Conservation (phyloP, 2,888 invertebrate genomes). For the Biston betularia region DNA sequence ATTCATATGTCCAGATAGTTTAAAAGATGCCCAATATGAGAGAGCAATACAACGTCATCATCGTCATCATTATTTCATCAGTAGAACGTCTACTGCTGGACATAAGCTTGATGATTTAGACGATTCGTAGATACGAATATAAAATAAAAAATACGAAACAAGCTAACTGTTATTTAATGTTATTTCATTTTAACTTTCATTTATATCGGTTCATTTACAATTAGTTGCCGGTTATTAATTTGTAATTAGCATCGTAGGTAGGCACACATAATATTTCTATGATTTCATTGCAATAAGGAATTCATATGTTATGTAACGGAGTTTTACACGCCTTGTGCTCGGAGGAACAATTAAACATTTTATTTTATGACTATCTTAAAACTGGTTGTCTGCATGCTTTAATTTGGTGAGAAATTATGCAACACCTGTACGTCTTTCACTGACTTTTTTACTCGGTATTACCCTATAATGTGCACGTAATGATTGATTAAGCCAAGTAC, state of each 20-base stretch:
- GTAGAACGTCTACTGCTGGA: no score
- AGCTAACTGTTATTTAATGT: not conserved
- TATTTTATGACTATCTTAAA: constrained; percentile 32
- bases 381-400: constrained; percentile 30
- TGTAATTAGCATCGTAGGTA: not conserved
- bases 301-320: constrained; percentile 36
- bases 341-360: constrained; percentile 41
- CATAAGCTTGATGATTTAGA: no score
- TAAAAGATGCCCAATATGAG: no score
- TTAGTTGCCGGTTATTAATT: constrained; percentile 18
- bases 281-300: constrained; percentile 25
- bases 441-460: constrained; percentile 21
- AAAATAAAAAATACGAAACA: not conserved
- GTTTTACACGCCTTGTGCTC: constrained; percentile 31
- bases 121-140: no score
- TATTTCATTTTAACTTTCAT: constrained; percentile 15
- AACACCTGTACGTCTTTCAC: constrained; percentile 40
- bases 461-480: constrained; percentile 20
- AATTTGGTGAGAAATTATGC: constrained; percentile 37
- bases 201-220: constrained; percentile 8
- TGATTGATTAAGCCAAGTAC: constrained; percentile 12
- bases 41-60: no score
- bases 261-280: constrained; percentile 5
- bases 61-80: no score
- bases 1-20: no score